A percentile compares a stretch with the other conserved stretches of the same genome.
Conservation (phyloP, 2,113 vertebrate species). For the Gavialis gangeticus region DNA sequence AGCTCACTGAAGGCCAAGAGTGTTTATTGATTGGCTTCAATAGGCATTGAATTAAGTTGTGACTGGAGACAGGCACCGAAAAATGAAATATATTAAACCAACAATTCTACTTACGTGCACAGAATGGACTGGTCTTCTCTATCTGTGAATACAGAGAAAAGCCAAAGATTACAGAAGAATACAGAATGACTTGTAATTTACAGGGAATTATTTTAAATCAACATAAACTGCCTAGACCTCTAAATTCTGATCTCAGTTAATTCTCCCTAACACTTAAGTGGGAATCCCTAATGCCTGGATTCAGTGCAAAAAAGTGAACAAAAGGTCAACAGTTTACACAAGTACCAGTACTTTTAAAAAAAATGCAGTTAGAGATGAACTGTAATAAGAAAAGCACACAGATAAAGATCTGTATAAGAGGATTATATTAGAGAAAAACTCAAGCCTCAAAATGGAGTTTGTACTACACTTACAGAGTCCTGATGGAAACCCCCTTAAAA, state of each 20-base stretch:
- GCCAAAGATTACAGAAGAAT: neutral
- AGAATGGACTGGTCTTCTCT: conserved; percentile 98
- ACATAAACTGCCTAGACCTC: neutral
- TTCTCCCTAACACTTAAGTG: conserved; percentile 39
- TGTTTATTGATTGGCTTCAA: neutral
- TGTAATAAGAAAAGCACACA: conserved; percentile 60
- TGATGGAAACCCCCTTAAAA: conserved; percentile 13
- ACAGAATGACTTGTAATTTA: neutral
- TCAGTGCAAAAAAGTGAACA: conserved; percentile 55
- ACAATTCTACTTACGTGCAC: conserved; percentile 92
- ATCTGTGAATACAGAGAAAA: conserved; percentile 83
- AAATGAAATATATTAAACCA: neutral
- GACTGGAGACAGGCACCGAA: neutral
- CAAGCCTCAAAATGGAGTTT: conserved; percentile 18
- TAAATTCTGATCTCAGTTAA: conserved; percentile 25
- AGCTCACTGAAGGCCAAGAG: neutral
- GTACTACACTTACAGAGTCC: neutral
- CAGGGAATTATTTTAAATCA: neutral
- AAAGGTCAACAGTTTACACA: conserved; percentile 51
- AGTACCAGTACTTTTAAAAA: neutral
- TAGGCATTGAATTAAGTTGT: neutral
- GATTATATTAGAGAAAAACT: conserved; percentile 47
- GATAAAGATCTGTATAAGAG: conserved; percentile 59
- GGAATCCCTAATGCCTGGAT: conserved; percentile 24
- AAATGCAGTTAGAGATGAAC: conserved; percentile 57